Base-by-base conservation (phyloP, 1,140 invertebrate genomes). In the Nymphalis io region DNA sequence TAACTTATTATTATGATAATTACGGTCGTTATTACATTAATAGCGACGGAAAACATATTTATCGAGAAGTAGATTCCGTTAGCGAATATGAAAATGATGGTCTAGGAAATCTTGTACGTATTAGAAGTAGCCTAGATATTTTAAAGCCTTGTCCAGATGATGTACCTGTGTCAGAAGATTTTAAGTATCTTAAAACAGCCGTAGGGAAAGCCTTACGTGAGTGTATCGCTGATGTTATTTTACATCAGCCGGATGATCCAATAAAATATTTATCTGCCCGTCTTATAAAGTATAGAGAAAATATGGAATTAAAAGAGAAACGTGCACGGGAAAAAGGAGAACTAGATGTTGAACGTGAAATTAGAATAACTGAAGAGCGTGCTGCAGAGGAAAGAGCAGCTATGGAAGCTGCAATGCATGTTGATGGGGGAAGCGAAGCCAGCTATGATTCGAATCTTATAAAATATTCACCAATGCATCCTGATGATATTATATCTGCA, bases 51-150 rank as follows among this genome's bases (percentile, higher is more conserved):
- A 88, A 89, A 76, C 82, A 85, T 73, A 85, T 91, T 76, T 91
- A 91, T 72, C 73, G 83, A n/a, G 89, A 91, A 38, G 70, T 55
- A 48, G 88, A 88, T 68, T 55, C 84, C 60, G 51, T 74, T 21
- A 90, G 87, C 79, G 89, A 91, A 78, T 91, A 89, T 77, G 88
- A 91, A 84, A 84, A 85, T 68, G 89, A 91, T 80, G 89, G 83
- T 5, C 80, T 90, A 61, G 89, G 89, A 44, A 91, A 91, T 74
- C 75, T 91, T 21, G 89, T 91, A 8, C 83, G 89, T 58, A 87
- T 91, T 70, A 78, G 85, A 23, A 90, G 88, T 65, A 80, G 88
- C 40, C 65, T 81, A 63, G 84, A 88, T 72, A 75, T 89, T 64
- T 86, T 89, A 75, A 76, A 88, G 60, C 75, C 76, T 33, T 91